Percentiles rank a stretch among this genome's conserved stretches.
Conservation (phyloP, 2,888 invertebrate genomes). For the Pecten maximus region DNA sequence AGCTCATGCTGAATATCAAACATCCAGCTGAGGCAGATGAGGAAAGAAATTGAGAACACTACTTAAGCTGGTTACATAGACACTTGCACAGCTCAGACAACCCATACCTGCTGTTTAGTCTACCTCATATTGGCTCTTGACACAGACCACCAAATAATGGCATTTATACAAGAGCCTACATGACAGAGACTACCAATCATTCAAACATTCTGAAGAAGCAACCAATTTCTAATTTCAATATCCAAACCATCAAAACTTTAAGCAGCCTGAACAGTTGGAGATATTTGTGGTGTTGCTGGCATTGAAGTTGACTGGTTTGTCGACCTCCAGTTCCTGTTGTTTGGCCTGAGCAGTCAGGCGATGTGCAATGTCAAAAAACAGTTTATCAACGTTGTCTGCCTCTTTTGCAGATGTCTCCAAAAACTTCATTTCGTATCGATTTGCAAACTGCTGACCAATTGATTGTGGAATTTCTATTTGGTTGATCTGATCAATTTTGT, state of each 20-base stretch:
- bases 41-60: not conserved
- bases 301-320: constrained; percentile 53
- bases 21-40: not conserved
- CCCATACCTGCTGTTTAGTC: not conserved
- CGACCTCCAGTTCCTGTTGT: constrained; percentile 66
- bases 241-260: constrained; percentile 57
- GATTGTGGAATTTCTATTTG: constrained; percentile 94
- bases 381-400: constrained; percentile 97
- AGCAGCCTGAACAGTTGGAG: constrained; percentile 63
- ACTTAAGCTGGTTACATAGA: not conserved
- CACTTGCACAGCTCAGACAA: not conserved
- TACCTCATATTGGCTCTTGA: not conserved
- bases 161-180: not conserved
- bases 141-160: too few species aligned
- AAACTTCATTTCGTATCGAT: constrained; percentile 95
- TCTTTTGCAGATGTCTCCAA: constrained; percentile 99
- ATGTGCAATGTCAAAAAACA: constrained; percentile 98
- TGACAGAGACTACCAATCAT: not conserved
- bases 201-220: not conserved
- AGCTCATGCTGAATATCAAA: not conserved
- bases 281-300: constrained; percentile 63
- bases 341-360: constrained; percentile 84
- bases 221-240: not conserved
- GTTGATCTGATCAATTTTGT: constrained; percentile 98
- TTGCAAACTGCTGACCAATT: constrained; percentile 96